Evolutionary conservation across 2,797 vertebrate genomes (phyloP), one percentile per base, ranked within the genome.

Genomic region (Ataeniobius toweri): DNA sequence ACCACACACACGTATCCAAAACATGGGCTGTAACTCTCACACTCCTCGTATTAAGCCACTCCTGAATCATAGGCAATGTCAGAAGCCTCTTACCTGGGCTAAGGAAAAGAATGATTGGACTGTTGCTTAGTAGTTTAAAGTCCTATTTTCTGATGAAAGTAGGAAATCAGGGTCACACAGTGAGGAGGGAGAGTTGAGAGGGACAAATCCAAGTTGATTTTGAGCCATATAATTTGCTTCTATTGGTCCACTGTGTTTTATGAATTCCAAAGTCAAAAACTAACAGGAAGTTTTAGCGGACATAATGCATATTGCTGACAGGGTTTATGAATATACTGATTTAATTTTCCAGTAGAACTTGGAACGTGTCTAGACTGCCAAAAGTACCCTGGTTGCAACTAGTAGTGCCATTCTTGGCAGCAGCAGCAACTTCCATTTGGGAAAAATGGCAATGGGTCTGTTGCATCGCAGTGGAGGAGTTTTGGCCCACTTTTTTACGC

Each of bases 261-360:
- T 46, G 44, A 46, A 46, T 46, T 46, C 16, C 16, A 20, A 39
- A 39, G 9, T 39, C 31, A 39, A n/a, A 36, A 22, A 16, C 61
- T 65, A 63, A 6, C 13, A 39, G 28, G 14, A 61, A 39, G 18
- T 39, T 20, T 65, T 65, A 10, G 61, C 8, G 8, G 31, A 63
- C 59, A 31, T 63, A 16, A 63, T 63, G 16, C 31, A 20, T 65
- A 31, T 10, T 44, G 39, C 22, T n/a, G 65, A 44, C 65, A 24
- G 44, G 39, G 39, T 44, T 68, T 44, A 68, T 68, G 39, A 68
- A 68, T 68, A 68, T 68, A 44, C 39, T 24, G 65, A 68, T 68
- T 68, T n/a, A 44, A 68, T 68, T 68, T 68, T 68, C 39, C 65
- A 68, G 65, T 68, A 10, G 39, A 68, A 24, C 22, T 41, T 68